phyloP scores from a whole-genome alignment of 2,888 invertebrate genomes.

The Octonoba sinensis region DNA sequence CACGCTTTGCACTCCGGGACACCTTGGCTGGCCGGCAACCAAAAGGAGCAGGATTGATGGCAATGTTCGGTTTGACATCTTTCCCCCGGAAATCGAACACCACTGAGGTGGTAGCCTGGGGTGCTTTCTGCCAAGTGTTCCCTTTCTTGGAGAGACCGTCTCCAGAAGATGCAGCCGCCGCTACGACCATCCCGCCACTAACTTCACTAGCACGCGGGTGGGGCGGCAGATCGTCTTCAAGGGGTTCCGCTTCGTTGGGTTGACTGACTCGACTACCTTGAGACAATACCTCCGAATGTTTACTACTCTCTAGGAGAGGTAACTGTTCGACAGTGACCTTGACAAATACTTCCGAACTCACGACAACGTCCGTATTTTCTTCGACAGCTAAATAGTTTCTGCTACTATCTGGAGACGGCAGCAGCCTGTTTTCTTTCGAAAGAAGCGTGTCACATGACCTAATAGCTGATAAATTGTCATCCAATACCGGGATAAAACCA shows the following conservation, averaged over 20 bases:
- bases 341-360: neutral
- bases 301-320: constrained; percentile 27
- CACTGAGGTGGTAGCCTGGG: constrained; percentile 59
- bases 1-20: constrained; percentile 30
- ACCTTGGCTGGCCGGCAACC: constrained; percentile 63
- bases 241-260: constrained; percentile 27
- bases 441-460: constrained; percentile 39
- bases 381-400: neutral
- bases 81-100: constrained; percentile 66
- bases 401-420: neutral
- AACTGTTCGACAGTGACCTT: constrained; percentile 59
- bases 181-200: constrained; percentile 48
- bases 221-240: constrained; percentile 21
- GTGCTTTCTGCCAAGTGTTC: constrained; percentile 45
- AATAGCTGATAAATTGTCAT: constrained; percentile 51
- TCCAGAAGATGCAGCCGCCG: constrained; percentile 8
- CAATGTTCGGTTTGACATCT: constrained; percentile 65
- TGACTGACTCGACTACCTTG: constrained; percentile 45
- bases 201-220: constrained; percentile 18
- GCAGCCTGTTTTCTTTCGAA: constrained; percentile 7
- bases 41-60: constrained; percentile 64
- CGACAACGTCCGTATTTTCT: neutral
- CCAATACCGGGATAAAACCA: constrained; percentile 37
- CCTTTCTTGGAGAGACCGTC: constrained; percentile 14
- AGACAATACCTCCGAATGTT: constrained; percentile 52